Conservation (phyloP, 2,888 invertebrate species). For the Eulithis testata region DNA sequence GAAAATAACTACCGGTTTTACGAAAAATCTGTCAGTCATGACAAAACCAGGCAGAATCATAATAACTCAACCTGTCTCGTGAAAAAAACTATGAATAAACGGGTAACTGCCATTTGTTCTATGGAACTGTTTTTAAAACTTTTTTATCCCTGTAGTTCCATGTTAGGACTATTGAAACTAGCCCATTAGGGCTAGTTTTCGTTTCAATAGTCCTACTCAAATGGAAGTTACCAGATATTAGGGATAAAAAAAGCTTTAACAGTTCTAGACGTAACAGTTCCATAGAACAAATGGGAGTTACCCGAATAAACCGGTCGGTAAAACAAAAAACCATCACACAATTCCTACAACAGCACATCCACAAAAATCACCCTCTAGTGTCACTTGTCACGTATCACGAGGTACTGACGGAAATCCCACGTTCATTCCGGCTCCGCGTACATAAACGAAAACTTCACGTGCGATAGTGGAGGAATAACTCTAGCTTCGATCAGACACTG, state of each 20-base stretch:
- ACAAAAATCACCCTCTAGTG: slow-evolving; percentile 57
- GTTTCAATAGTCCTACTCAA: too few relatives aligned
- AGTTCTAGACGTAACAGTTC: too few relatives aligned
- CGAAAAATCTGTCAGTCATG: too few relatives aligned
- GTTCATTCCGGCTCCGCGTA: slow-evolving; percentile 82
- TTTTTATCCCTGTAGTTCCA: too few relatives aligned
- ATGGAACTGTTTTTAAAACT: too few relatives aligned
- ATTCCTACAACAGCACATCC: slow-evolving; percentile 33
- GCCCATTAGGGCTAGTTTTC: too few relatives aligned
- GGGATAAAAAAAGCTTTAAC: too few relatives aligned
- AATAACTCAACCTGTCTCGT: neutral
- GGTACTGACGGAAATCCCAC: slow-evolving; percentile 78
- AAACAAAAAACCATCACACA: neutral
- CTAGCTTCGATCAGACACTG: slow-evolving; percentile 87
- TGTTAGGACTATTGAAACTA: too few relatives aligned
- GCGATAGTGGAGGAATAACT: slow-evolving; percentile 74
- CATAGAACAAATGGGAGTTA: too few relatives aligned
- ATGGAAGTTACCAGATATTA: too few relatives aligned
- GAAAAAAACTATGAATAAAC: neutral
- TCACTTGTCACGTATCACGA: slow-evolving; percentile 80
- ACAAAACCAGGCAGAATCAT: neutral
- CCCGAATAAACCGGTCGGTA: neutral
- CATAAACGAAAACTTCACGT: slow-evolving; percentile 82
- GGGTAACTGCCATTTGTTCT: too few relatives aligned
- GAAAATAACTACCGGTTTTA: too few relatives aligned